Evolutionary conservation across 2,888 invertebrate species (phyloP).

Genomic region (Serripes groenlandicus): DNA sequence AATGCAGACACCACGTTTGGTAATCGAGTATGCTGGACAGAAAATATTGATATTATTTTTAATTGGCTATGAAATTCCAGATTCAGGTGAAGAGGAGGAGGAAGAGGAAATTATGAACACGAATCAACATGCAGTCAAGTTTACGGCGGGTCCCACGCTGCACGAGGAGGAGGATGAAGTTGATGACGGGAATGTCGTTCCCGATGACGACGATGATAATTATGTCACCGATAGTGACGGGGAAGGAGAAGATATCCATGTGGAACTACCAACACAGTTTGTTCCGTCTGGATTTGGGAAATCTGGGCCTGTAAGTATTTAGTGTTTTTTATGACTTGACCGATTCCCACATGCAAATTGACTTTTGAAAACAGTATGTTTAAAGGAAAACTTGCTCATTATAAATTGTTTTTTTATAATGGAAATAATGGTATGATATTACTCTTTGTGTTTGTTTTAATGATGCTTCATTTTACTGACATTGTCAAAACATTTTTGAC

Average conservation of each 20-base stretch:
- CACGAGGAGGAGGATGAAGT: constrained; percentile 51
- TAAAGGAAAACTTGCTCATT: not conserved
- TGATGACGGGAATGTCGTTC: constrained; percentile 52
- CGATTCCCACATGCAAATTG: not conserved
- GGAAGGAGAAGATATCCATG: constrained; percentile 38
- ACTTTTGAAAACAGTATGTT: not conserved
- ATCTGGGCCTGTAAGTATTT: constrained; percentile 10
- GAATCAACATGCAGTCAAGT: constrained; percentile 45
- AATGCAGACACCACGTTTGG: too few species aligned
- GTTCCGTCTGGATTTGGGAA: constrained; percentile 1
- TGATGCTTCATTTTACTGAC: too few species aligned
- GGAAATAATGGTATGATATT: not conserved
- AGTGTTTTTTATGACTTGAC: not conserved
- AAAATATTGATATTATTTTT: too few species aligned
- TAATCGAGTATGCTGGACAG: too few species aligned
- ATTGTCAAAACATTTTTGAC: too few species aligned
- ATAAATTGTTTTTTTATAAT: not conserved
- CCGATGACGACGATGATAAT: constrained; percentile 62
- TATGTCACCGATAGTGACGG: constrained; percentile 59
- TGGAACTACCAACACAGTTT: constrained; percentile 2
- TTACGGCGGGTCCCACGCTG: not conserved
- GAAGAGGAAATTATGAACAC: constrained; percentile 20
- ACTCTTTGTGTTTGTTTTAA: not conserved
- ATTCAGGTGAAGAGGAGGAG: constrained; percentile 55
- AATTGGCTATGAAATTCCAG: too few species aligned